phyloP scores from a whole-genome alignment of 2,888 invertebrate species.

The Laothoe populi region DNA sequence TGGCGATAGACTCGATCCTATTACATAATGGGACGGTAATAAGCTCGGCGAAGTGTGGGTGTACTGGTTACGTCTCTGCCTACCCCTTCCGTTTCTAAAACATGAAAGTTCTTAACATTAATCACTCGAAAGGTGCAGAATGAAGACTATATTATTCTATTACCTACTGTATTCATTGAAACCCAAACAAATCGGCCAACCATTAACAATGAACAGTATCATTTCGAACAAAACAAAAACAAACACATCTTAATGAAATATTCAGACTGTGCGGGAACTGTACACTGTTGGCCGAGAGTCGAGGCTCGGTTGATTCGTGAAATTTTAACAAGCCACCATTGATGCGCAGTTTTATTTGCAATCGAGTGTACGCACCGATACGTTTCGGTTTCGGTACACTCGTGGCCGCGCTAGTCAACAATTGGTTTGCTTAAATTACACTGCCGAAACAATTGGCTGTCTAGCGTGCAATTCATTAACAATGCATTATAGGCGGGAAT shows the following conservation, averaged over 20 bases:
- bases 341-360: conserved; percentile 66
- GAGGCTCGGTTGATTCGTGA: conserved; percentile 54
- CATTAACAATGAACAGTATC: conserved; percentile 35
- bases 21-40: too few species aligned
- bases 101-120: too few species aligned
- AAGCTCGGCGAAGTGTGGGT: too few species aligned
- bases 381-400: conserved; percentile 27
- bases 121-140: too few species aligned
- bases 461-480: not conserved
- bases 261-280: conserved; percentile 45
- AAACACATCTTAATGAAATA: conserved; percentile 40
- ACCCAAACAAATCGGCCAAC: not conserved
- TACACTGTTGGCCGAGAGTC: conserved; percentile 28
- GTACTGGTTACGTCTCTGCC: too few species aligned
- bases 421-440: conserved; percentile 24
- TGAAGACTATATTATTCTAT: too few species aligned
- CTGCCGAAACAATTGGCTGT: conserved; percentile 23
- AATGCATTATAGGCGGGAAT: not conserved
- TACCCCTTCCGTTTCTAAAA: too few species aligned
- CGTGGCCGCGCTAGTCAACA: conserved; percentile 23
- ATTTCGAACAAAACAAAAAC: conserved; percentile 24
- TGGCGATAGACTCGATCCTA: too few species aligned
- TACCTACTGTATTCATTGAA: not conserved
- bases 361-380: conserved; percentile 32
- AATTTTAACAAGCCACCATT: conserved; percentile 65